Conservation (phyloP, 1,140 invertebrate genomes). For the Atta texana region DNA sequence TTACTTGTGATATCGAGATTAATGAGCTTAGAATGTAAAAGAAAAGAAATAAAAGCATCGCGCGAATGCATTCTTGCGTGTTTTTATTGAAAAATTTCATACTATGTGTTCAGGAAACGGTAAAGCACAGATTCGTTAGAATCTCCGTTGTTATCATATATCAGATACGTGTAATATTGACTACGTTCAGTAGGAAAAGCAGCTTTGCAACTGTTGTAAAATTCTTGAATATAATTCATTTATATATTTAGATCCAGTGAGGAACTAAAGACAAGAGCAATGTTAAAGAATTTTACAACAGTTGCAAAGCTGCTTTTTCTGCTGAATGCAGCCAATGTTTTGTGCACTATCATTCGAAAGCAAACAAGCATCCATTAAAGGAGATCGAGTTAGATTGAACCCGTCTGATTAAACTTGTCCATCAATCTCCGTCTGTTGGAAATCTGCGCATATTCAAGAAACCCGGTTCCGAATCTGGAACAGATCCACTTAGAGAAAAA, state of each 20-base stretch:
- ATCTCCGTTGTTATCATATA: background rate
- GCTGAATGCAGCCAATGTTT: background rate
- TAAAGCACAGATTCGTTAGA: background rate
- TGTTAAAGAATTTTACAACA: too few species aligned
- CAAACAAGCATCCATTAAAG: background rate
- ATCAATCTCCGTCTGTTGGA: background rate
- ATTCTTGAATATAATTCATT: too few species aligned
- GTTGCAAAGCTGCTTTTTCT: too few species aligned
- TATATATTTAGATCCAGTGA: too few species aligned
- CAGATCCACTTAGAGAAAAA: background rate
- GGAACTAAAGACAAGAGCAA: too few species aligned
- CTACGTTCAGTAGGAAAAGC: background rate
- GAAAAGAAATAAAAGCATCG: background rate
- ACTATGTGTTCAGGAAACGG: background rate
- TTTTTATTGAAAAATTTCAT: background rate
- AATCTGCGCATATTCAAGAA: background rate
- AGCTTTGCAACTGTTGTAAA: too few species aligned
- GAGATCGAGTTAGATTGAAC: background rate
- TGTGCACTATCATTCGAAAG: constrained; percentile 3
- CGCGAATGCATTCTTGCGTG: background rate
- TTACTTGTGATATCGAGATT: background rate
- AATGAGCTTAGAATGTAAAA: background rate
- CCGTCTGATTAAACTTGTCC: background rate
- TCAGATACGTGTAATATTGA: constrained; percentile 2
- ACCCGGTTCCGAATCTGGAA: background rate